Evolutionary conservation across 2,888 invertebrate genomes (phyloP).

Genomic region (Philhelius pedissequus): DNA sequence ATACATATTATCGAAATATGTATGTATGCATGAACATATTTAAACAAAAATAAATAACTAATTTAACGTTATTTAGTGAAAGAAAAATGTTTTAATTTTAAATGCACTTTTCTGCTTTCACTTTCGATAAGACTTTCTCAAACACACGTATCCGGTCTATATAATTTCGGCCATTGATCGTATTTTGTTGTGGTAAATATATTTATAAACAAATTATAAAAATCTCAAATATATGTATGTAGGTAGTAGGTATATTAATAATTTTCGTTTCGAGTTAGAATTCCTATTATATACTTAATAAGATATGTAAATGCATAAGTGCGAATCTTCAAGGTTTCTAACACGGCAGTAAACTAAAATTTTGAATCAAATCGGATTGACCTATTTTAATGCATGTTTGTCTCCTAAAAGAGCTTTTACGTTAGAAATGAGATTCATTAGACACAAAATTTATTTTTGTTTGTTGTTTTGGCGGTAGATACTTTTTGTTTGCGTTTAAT

Average conservation of each 20-base stretch:
- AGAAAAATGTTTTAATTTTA: not conserved
- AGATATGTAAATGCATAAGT: not conserved
- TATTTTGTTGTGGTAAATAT: not conserved
- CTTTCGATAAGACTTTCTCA: not conserved
- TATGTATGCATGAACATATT: not conserved
- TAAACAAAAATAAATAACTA: not conserved
- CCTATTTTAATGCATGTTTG: not conserved
- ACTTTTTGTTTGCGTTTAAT: not conserved
- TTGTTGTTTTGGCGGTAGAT: not conserved
- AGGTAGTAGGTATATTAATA: not conserved
- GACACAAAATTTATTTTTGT: not conserved
- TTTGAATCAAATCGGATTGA: not conserved
- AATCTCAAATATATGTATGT: not conserved
- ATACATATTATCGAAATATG: no score
- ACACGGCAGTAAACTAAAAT: not conserved
- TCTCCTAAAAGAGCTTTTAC: not conserved
- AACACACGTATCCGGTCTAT: not conserved
- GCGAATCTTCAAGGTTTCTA: not conserved
- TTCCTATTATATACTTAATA: not conserved
- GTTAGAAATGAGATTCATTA: not conserved
- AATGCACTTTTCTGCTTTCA: constrained; percentile 3
- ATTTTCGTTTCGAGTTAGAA: not conserved
- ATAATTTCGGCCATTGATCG: constrained; percentile 11
- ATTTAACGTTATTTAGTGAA: not conserved
- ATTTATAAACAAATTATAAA: not conserved